Evolutionary conservation across 1,140 invertebrate genomes (phyloP).

Genomic region (Orius insidiosus): DNA sequence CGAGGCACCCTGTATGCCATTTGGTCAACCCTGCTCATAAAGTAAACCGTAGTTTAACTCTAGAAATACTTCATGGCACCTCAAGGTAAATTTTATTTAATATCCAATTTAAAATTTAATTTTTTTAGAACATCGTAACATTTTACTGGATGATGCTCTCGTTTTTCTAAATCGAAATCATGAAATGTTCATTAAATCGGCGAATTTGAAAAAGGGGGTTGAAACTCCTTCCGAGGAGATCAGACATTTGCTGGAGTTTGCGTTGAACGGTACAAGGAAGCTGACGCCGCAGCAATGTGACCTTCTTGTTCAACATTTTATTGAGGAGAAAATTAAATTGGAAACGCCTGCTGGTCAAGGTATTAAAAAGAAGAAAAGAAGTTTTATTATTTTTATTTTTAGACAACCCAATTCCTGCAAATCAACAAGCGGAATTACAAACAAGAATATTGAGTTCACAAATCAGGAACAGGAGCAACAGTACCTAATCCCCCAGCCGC

Average conservation of each 20-base stretch:
- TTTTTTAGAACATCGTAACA: slow-evolving; percentile 70
- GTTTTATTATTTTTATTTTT: too few species aligned
- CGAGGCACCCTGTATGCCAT: slow-evolving; percentile 77
- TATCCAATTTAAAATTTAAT: background rate
- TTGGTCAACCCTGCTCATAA: slow-evolving; percentile 71
- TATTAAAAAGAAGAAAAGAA: too few species aligned
- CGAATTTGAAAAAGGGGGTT: slow-evolving; percentile 12
- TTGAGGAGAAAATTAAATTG: slow-evolving; percentile 44
- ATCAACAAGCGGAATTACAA: slow-evolving; percentile 57
- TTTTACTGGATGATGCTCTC: slow-evolving; percentile 82
- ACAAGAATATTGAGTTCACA: slow-evolving; percentile 66
- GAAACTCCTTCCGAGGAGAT: slow-evolving; percentile 49
- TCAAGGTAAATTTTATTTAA: slow-evolving; percentile 43
- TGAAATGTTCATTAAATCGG: slow-evolving; percentile 45
- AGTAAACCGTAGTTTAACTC: slow-evolving; percentile 64
- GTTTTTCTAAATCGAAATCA: slow-evolving; percentile 62
- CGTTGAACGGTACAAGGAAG: slow-evolving; percentile 61
- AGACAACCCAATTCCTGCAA: background rate
- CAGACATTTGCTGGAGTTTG: slow-evolving; percentile 47
- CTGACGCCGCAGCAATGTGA: slow-evolving; percentile 66
- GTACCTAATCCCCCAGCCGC: slow-evolving; percentile 19
- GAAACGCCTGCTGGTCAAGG: slow-evolving; percentile 19
- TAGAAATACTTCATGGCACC: slow-evolving; percentile 83
- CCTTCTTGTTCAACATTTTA: slow-evolving; percentile 61
- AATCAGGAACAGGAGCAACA: slow-evolving; percentile 18